Conservation (phyloP, 2,797 vertebrate species). For the Orestias chungarensis region DNA sequence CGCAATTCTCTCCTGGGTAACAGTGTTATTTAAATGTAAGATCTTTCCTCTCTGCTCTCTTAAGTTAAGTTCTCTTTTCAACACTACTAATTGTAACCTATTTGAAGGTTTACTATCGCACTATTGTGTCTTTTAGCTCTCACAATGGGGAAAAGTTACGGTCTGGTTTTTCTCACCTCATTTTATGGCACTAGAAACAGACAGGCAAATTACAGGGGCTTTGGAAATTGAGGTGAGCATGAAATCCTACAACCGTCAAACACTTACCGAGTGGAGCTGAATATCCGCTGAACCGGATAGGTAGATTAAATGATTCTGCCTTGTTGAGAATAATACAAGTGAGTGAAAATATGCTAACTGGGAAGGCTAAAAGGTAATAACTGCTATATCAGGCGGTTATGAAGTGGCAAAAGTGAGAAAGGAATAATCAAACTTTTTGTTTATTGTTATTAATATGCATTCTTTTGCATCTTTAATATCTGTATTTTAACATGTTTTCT, state of each 20-base stretch:
- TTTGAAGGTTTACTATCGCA: conserved; percentile 43
- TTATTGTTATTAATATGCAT: not conserved
- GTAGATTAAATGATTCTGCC: conserved; percentile 33
- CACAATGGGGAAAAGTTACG: conserved; percentile 23
- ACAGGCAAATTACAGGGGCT: conserved; percentile 52
- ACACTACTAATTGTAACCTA: conserved; percentile 16
- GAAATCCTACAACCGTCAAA: conserved; percentile 11
- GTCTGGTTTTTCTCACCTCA: conserved; percentile 52
- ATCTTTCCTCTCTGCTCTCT: conserved; percentile 13
- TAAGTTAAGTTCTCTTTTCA: conserved; percentile 19
- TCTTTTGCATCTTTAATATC: not conserved
- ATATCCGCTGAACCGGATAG: conserved; percentile 19
- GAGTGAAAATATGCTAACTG: conserved; percentile 24
- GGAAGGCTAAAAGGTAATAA: conserved; percentile 1
- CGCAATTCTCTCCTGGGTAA: conserved; percentile 6
- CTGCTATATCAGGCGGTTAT: not conserved
- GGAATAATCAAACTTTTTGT: not conserved
- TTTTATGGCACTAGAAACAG: conserved; percentile 40
- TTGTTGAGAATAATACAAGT: conserved; percentile 14
- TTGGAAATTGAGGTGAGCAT: conserved; percentile 46
- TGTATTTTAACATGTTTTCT: not conserved
- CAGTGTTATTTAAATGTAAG: conserved; percentile 17
- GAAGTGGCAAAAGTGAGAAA: not conserved
- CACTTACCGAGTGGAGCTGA: conserved; percentile 4
- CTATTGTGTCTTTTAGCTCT: conserved; percentile 28